Evolutionary conservation across 2,797 vertebrate species (phyloP), one percentile per base, ranked within the genome.

Genomic region (Falco concolor): DNA sequence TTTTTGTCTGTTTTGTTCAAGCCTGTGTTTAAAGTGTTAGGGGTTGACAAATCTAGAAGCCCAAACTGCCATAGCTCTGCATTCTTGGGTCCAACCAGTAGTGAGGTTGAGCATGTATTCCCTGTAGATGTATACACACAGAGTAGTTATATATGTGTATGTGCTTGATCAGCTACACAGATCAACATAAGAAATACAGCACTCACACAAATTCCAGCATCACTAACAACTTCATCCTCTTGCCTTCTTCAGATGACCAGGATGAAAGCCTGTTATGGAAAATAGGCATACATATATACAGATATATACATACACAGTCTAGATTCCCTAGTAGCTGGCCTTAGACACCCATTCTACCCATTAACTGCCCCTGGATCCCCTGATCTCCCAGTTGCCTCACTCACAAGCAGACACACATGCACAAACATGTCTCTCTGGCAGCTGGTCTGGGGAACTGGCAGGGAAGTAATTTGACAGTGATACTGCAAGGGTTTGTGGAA

Each of bases 221-320:
- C 18, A 69, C 5, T 21, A 47, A 36, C 17, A 84, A 22, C 15
- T 9, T 73, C 17, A 42, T 76, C 32, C 6, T 65, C 28, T 82
- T 64, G 38, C 27, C 9, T 13, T 57, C 10, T 44, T 53, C 52
- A 20, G 11, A 30, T 63, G 27, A 70, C 7, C 25, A 25, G 8
- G 27, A 59, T 52, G 34, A 78, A 86, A 78, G 47, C 13, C 38
- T 63, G 2, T 40, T 65, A 61, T 13, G 25, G 23, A 84, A 78
- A 78, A 64, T 12, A 38, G 3, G 12, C 4, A 34, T 4, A 24
- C 2, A 8, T 4, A 9, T 16, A 28, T 12, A 27, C 5, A 60
- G 6, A 44, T 10, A 16, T 1, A 36, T 1, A 45, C 2, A 30
- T 1, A 8, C 5, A 40, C 13, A 64, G 13, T 30, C 49, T 52